phyloP scores from a whole-genome alignment of 2,888 invertebrate genomes.

The Stegophylla sp. region DNA sequence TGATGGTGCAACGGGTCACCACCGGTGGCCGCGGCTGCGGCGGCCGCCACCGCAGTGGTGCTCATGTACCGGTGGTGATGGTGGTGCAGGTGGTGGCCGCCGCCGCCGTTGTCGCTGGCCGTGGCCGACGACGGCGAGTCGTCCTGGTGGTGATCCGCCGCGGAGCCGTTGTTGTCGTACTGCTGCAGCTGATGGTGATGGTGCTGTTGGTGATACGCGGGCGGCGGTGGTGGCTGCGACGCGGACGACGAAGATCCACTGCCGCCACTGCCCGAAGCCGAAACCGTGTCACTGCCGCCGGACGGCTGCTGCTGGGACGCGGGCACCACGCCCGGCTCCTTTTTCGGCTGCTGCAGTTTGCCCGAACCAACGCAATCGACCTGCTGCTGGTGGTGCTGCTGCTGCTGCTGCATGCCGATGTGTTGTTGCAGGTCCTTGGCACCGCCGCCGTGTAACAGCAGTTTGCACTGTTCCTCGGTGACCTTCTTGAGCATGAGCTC shows the following conservation, averaged over 20 bases:
- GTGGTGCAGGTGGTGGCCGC: constrained; percentile 60
- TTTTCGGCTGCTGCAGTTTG: constrained; percentile 45
- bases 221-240: constrained; percentile 37
- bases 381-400: constrained; percentile 63
- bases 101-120: constrained; percentile 60
- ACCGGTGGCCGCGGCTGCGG: constrained; percentile 61
- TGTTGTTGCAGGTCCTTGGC: background rate
- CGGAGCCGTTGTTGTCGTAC: constrained; percentile 17
- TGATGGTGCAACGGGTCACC: constrained; percentile 50
- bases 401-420: constrained; percentile 66
- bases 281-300: background rate
- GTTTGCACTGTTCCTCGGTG: constrained; percentile 52
- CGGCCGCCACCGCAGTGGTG: constrained; percentile 62
- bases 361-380: no score
- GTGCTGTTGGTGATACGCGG: constrained; percentile 61
- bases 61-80: constrained; percentile 60
- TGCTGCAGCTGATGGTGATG: constrained; percentile 63
- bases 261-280: constrained; percentile 7
- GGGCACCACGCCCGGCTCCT: constrained; percentile 52
- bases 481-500: constrained; percentile 64
- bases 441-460: constrained; percentile 27
- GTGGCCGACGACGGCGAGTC: constrained; percentile 49
- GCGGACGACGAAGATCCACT: constrained; percentile 57
- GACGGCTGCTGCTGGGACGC: background rate
- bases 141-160: constrained; percentile 36